phyloP scores from a whole-genome alignment of 1,140 invertebrate species.

The Ridgeia piscesae region DNA sequence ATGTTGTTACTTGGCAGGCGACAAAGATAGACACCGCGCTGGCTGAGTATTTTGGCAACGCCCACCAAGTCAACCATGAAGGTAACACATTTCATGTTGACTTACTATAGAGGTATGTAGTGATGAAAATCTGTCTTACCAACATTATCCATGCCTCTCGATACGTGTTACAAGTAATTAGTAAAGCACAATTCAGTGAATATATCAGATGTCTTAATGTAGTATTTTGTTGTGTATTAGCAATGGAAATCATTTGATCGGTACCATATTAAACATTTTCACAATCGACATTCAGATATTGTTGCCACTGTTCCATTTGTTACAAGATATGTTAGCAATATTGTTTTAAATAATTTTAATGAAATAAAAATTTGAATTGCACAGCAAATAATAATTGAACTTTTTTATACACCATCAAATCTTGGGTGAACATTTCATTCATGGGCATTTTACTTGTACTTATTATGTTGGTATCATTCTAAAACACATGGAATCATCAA shows the following conservation, averaged over 20 bases:
- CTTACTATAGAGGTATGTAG: neutral
- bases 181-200: neutral
- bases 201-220: neutral
- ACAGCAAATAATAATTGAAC: too few relatives aligned
- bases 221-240: neutral
- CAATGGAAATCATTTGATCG: neutral
- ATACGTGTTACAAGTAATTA: neutral
- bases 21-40: conserved; percentile 68
- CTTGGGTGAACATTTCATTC: too few relatives aligned
- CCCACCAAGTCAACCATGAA: conserved; percentile 39
- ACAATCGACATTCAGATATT: neutral
- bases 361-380: too few relatives aligned
- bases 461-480: too few relatives aligned
- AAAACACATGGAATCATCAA: too few relatives aligned
- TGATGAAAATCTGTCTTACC: neutral
- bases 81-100: conserved; percentile 34
- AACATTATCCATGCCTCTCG: neutral
- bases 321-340: neutral
- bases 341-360: neutral
- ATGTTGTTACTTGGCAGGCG: conserved; percentile 56
- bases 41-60: conserved; percentile 62
- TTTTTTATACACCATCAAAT: too few relatives aligned
- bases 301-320: neutral
- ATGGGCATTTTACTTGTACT: too few relatives aligned
- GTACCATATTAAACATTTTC: neutral